Percentiles rank a stretch among this genome's conserved stretches.
Conservation (phyloP, 1,140 invertebrate genomes). For the Lutraria rhynchaena region DNA sequence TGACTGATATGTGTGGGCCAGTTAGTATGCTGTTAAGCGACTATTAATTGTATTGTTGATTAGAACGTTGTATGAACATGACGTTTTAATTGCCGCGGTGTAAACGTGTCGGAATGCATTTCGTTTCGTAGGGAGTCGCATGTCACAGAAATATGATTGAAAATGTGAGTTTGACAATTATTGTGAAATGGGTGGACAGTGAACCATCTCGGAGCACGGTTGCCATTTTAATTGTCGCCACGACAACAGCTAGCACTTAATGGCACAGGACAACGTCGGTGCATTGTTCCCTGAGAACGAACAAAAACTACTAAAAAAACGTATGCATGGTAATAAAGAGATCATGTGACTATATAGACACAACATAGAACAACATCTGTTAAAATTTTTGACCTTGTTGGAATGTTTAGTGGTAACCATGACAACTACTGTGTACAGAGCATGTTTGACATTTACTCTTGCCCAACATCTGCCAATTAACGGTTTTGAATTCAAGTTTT, state of each 20-base stretch:
- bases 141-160: constrained; percentile 28
- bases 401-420: too few relatives aligned
- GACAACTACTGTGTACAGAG: too few relatives aligned
- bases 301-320: background rate
- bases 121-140: constrained; percentile 15
- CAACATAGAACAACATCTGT: too few relatives aligned
- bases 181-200: constrained; percentile 36
- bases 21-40: constrained; percentile 18
- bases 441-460: too few relatives aligned
- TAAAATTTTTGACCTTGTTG: too few relatives aligned
- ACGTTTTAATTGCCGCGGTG: constrained; percentile 40
- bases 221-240: constrained; percentile 34
- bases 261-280: background rate
- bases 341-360: background rate
- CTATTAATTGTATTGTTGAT: constrained; percentile 36
- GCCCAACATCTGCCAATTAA: too few relatives aligned
- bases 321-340: background rate
- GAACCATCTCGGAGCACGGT: background rate
- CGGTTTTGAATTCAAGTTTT: too few relatives aligned
- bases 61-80: constrained; percentile 29
- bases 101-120: constrained; percentile 40
- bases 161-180: constrained; percentile 28
- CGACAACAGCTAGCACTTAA: background rate
- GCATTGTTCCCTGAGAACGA: background rate
- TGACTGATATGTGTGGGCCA: constrained; percentile 44